These are phyloP conservation scores for Bombus pyrosoma DNA, from an alignment of 1,140 invertebrate genomes.

Conservation along the genomic window DNA sequence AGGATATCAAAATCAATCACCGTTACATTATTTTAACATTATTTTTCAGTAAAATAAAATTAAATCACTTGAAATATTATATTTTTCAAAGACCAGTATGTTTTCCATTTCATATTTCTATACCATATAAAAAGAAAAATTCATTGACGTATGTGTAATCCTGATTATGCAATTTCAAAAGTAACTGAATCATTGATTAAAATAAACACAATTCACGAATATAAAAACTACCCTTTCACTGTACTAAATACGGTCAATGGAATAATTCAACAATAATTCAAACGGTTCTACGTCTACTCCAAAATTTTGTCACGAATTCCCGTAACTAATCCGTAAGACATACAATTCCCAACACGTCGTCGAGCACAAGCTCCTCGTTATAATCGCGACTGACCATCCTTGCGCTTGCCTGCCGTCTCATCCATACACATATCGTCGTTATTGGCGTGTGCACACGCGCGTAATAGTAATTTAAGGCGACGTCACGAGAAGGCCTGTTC, in stretches of 20 bases:
- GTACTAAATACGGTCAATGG: too few species aligned
- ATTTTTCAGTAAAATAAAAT: too few species aligned
- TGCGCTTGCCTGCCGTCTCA: background rate
- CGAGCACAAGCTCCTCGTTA: background rate
- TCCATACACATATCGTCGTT: background rate
- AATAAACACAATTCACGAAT: background rate
- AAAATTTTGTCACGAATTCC: background rate
- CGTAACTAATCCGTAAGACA: background rate
- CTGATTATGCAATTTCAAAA: too few species aligned
- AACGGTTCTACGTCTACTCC: background rate
- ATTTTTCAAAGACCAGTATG: too few species aligned
- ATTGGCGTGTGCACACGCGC: background rate
- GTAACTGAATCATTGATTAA: background rate
- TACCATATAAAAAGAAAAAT: too few species aligned
- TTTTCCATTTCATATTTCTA: too few species aligned
- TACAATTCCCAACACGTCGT: background rate
- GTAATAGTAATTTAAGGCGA: constrained; percentile 48
- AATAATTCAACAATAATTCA: background rate
- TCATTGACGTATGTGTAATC: too few species aligned
- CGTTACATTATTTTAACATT: too few species aligned
- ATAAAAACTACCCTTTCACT: background rate
- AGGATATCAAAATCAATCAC: too few species aligned
- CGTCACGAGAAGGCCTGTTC: constrained; percentile 34
- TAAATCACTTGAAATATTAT: too few species aligned
- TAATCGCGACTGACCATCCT: background rate